phyloP scores from a whole-genome alignment of 2,113 vertebrate genomes.

The Dicerorhinus sumatrensis region DNA sequence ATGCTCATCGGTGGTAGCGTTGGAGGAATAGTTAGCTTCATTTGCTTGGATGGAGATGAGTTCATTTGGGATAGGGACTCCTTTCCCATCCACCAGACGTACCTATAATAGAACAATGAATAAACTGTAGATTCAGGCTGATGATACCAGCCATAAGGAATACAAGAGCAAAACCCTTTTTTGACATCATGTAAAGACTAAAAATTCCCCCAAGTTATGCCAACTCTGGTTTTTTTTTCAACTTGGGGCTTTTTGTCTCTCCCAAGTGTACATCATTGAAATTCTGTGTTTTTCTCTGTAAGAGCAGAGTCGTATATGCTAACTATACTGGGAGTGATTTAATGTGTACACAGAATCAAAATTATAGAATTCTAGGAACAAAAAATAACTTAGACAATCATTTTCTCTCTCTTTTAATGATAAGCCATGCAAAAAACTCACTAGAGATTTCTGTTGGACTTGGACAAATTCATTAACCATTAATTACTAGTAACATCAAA shows the following conservation, averaged over 20 bases:
- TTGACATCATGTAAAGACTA: background rate
- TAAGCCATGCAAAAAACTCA: background rate
- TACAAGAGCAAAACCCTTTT: background rate
- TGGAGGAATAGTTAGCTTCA: constrained; percentile 10
- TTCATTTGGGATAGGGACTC: constrained; percentile 80
- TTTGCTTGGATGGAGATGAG: constrained; percentile 57
- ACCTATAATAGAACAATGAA: constrained; percentile 72
- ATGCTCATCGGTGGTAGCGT: constrained; percentile 79
- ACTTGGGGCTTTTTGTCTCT: background rate
- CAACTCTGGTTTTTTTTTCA: background rate
- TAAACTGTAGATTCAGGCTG: background rate
- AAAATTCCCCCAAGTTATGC: background rate
- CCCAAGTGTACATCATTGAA: background rate
- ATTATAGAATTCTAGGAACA: no score
- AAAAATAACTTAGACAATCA: background rate
- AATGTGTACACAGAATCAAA: background rate
- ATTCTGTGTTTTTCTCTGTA: background rate
- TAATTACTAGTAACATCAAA: background rate
- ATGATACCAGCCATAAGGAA: background rate
- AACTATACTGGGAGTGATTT: background rate
- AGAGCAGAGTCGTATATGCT: background rate
- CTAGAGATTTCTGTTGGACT: background rate
- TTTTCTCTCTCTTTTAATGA: background rate
- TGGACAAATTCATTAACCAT: background rate
- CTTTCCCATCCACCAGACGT: constrained; percentile 76